A percentile compares a stretch with the other conserved stretches of the same genome.
These are phyloP conservation scores for Sitobion miscanthi DNA, from an alignment of 1,140 invertebrate genomes.

Conservation along the genomic window DNA sequence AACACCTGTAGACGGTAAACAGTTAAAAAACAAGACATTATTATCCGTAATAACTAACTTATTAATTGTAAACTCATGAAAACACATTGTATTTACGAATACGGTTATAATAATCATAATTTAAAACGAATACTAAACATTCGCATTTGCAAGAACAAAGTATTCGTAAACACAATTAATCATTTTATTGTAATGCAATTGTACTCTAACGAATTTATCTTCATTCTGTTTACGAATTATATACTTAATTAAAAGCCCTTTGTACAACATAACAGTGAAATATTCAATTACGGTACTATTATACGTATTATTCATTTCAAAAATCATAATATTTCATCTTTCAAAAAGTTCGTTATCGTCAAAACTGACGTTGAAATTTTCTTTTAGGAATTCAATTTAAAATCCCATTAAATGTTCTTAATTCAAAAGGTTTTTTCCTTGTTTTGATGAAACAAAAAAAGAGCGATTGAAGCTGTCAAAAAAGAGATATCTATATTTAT, in stretches of 20 bases:
- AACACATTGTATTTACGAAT: not conserved
- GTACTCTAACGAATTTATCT: not conserved
- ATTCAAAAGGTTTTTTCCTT: not conserved
- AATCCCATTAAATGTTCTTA: not conserved
- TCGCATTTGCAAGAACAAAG: not conserved
- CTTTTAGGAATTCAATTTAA: not conserved
- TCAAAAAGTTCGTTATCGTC: not conserved
- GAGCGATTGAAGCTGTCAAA: not conserved
- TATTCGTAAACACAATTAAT: constrained; percentile 1
- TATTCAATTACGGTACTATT: not conserved
- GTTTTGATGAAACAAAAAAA: not conserved
- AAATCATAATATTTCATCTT: not conserved
- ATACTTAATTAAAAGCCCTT: not conserved
- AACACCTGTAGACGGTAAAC: not conserved
- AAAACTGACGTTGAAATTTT: not conserved
- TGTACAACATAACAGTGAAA: not conserved
- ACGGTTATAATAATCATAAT: not conserved
- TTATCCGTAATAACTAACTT: not conserved
- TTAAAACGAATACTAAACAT: not conserved
- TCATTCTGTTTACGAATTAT: not conserved
- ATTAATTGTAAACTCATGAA: not conserved
- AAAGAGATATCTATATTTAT: not conserved
- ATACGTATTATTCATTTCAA: constrained; percentile 9
- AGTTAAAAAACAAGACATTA: not conserved
- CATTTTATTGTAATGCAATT: constrained; percentile 8